These are phyloP conservation scores for Chouioia cunea DNA, from an alignment of 2,888 invertebrate species.

Conservation along the genomic window DNA sequence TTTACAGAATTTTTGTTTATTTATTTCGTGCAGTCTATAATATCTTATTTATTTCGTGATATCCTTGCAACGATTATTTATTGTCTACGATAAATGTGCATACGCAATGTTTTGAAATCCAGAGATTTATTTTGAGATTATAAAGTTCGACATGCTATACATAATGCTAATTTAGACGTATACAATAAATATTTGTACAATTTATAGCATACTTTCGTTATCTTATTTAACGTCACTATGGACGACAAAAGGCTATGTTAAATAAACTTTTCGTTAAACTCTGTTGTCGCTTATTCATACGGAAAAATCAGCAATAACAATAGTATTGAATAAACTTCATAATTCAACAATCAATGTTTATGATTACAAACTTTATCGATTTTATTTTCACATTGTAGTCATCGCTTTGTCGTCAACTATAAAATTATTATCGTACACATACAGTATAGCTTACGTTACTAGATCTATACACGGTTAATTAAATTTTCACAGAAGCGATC, in stretches of 20 bases:
- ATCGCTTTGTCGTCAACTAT: no score
- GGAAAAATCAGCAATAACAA: conserved; percentile 10
- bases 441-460: conserved; percentile 23
- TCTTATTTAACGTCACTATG: conserved; percentile 36
- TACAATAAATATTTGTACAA: conserved; percentile 20
- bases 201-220: conserved; percentile 42
- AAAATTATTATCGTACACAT: conserved; percentile 20
- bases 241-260: conserved; percentile 28
- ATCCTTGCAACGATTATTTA: conserved; percentile 29
- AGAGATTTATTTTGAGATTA: neutral
- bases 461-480: conserved; percentile 29
- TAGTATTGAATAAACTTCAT: neutral
- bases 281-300: conserved; percentile 23
- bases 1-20: conserved; percentile 28
- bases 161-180: conserved; percentile 33
- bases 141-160: neutral
- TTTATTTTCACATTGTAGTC: conserved; percentile 1
- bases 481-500: conserved; percentile 38
- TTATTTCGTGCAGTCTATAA: conserved; percentile 9
- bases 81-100: conserved; percentile 44
- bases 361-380: conserved; percentile 29
- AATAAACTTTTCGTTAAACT: conserved; percentile 24
- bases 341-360: conserved; percentile 30
- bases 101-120: conserved; percentile 32
- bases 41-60: neutral